Conservation (phyloP, 2,888 invertebrate genomes). For the Vannuccia rotundouncinata region DNA sequence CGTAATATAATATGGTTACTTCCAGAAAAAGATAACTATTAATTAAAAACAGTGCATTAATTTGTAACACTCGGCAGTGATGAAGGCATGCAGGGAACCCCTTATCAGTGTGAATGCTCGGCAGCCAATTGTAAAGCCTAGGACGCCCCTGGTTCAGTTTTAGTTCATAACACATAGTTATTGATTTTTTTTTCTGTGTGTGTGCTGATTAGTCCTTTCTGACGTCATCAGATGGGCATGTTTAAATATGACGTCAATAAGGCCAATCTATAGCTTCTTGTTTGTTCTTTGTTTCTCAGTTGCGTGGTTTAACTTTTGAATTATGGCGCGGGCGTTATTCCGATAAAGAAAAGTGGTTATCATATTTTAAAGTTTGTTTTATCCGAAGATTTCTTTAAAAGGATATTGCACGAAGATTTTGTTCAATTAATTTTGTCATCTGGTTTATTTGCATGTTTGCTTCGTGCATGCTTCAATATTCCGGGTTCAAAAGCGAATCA, state of each 20-base stretch:
- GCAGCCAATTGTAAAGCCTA: background rate
- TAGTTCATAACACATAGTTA: too few species aligned
- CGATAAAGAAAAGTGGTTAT: too few species aligned
- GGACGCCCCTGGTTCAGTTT: conserved; percentile 21
- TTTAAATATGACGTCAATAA: background rate
- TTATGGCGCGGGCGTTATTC: too few species aligned
- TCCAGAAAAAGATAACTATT: background rate
- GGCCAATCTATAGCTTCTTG: background rate
- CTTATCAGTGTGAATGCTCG: background rate
- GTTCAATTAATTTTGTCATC: too few species aligned
- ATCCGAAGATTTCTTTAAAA: too few species aligned
- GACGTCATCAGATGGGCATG: background rate
- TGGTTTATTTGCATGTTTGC: too few species aligned
- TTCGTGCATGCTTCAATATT: too few species aligned
- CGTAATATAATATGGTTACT: background rate
- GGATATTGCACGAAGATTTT: too few species aligned
- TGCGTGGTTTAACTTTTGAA: too few species aligned
- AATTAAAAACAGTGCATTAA: background rate
- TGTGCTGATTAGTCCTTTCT: background rate
- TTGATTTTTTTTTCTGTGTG: background rate
- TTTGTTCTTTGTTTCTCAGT: background rate
- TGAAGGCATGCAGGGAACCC: background rate
- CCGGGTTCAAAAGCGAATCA: too few species aligned
- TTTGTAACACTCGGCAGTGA: background rate
- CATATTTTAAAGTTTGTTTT: too few species aligned